phyloP scores from a whole-genome alignment of 2,888 invertebrate species.

The Pristionchus maxplancki region DNA sequence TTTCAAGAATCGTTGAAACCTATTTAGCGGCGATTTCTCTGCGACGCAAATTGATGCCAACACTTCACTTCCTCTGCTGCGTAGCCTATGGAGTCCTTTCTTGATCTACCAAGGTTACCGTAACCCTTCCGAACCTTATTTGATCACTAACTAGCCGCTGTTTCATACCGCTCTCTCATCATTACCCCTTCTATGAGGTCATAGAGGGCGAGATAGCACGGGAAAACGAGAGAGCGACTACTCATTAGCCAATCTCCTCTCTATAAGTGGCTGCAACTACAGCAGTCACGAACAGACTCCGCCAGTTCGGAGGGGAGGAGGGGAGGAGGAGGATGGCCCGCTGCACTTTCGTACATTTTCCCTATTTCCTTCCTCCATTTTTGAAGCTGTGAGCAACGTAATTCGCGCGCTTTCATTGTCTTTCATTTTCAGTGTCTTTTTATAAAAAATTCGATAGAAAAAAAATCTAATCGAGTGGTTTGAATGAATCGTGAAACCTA shows the following conservation, averaged over 20 bases:
- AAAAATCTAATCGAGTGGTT: too few relatives aligned
- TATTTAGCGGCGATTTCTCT: background rate
- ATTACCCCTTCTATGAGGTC: background rate
- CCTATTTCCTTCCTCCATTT: background rate
- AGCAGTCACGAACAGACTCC: background rate
- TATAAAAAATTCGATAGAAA: too few relatives aligned
- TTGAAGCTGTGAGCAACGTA: too few relatives aligned
- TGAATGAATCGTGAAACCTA: too few relatives aligned
- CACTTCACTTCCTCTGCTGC: background rate
- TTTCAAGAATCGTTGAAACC: background rate
- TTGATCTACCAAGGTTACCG: background rate
- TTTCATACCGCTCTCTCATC: background rate
- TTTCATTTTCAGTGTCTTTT: too few relatives aligned
- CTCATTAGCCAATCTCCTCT: slow-evolving; percentile 36
- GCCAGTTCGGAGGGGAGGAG: background rate
- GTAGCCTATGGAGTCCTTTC: background rate
- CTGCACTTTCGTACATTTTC: background rate
- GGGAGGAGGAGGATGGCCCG: background rate
- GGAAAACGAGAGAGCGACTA: background rate
- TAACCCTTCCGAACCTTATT: background rate
- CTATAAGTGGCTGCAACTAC: slow-evolving; percentile 38
- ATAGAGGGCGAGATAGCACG: background rate
- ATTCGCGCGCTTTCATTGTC: background rate
- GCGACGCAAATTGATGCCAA: background rate
- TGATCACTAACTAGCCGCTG: background rate